Evolutionary conservation across 2,888 invertebrate genomes (phyloP), one percentile per base, ranked within the genome.

Genomic region (Hirudinaria manillensis): DNA sequence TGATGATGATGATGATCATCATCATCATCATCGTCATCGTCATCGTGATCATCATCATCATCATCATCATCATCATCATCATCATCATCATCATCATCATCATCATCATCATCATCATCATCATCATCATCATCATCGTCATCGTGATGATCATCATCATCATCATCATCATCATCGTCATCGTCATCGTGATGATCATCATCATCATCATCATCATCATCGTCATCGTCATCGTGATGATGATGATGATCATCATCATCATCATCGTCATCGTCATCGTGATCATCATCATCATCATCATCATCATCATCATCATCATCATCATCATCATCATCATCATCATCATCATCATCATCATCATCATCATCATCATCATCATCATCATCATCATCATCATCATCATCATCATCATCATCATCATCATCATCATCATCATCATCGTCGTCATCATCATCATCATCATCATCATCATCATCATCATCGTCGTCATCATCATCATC

Each of bases 81-180:
- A 53, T 53, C 53, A 65, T 65, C 66, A 65, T 65, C 66, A 65
- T 65, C 66, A 65, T 65, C 24, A 65, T 65, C 66, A 65, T 65
- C 66, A 65, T 84, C n/a, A 36, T 86, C 13, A 80, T 85, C 53
- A 82, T 84, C 10, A 79, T 85, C 75, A 78, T 86, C 66, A 84
- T 86, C 19, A 78, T 84, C 66, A 24, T 19, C 66, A 65, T 13
- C 21, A 19, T 27, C 66, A n/a, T n/a, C n/a, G n/a, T n/a, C n/a
- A n/a, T n/a, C n/a, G n/a, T n/a, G n/a, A n/a, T n/a, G n/a, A n/a
- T n/a, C n/a, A n/a, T n/a, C n/a, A n/a, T n/a, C n/a, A n/a, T n/a
- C n/a, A n/a, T n/a, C n/a, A n/a, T n/a, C n/a, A n/a, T n/a, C n/a
- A n/a, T n/a, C n/a, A n/a, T n/a, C n/a, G n/a, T n/a, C n/a, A n/a